Evolutionary conservation across 2,113 vertebrate genomes (phyloP), one percentile per base, ranked within the genome.

Genomic region (Coryphaenoides rupestris): DNA sequence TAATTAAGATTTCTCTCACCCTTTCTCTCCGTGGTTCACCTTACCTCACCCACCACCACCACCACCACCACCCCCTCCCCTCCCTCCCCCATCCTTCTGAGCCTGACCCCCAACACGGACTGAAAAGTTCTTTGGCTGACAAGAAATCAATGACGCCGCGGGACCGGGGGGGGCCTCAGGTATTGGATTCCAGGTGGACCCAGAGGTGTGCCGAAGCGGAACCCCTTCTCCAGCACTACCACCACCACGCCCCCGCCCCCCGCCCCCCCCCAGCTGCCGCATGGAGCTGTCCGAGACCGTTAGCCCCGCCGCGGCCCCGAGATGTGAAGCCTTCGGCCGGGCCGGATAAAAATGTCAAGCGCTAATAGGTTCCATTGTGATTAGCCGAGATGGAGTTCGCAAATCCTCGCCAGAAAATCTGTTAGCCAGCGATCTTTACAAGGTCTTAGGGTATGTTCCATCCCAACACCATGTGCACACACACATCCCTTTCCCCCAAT

Each of bases 351-450:
- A 88, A 89, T 87, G 89, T 89, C 88, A 89, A 82, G 77, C 78
- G 21, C 91, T 92, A 92, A 92, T 92, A 88, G 88, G 90, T 83
- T 90, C 90, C 90, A 85, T 82, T 90, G 90, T 88, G 90, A 90
- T 91, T 91, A 90, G 81, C 70, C 13, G 73, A 82, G 83, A 86
- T 79, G 83, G 82, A 86, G 84, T 82, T 81, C 72, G 76, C 79
- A 88, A 87, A 90, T 85, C 88, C 88, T 83, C 75, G 63, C 68
- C 63, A 86, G 87, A 83, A 89, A 87, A 86, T 63, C 61, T 88
- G 87, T 88, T 87, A 76, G 81, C 33, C 66, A 87, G 80, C 80
- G 64, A 86, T 90, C 86, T 90, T 82, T 89, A 88, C 87, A 89
- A 90, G 86, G 88, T 90, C 86, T 89, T 72, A 63, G 79, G 75